Percentiles rank a stretch among this genome's conserved stretches.
These are phyloP conservation scores for Archips xylosteana DNA, from an alignment of 2,888 invertebrate genomes.

Conservation along the genomic window DNA sequence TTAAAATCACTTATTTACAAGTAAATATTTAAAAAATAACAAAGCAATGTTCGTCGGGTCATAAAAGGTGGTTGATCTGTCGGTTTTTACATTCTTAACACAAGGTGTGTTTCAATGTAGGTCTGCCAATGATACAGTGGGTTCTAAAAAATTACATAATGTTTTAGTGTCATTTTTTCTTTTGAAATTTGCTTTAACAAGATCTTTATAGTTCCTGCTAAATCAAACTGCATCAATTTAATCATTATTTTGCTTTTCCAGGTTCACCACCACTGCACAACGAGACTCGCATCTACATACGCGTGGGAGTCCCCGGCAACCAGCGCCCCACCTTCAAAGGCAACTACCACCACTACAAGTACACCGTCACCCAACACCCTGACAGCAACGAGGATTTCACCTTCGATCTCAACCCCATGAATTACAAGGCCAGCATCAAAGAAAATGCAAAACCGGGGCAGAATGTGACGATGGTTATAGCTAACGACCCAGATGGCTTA, in stretches of 20 bases:
- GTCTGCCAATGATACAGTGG: no score
- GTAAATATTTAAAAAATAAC: no score
- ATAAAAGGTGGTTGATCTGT: no score
- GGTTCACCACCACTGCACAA: conserved; percentile 88
- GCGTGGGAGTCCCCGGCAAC: conserved; percentile 93
- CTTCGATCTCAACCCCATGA: conserved; percentile 88
- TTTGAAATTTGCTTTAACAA: no score
- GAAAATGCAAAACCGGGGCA: conserved; percentile 90
- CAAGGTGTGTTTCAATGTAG: no score
- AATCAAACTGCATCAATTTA: neutral
- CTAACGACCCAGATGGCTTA: conserved; percentile 92
- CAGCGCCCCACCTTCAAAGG: conserved; percentile 92
- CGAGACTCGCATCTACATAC: conserved; percentile 87
- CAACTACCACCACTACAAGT: conserved; percentile 87
- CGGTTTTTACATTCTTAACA: no score
- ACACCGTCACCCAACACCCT: conserved; percentile 66
- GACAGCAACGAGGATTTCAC: conserved; percentile 72
- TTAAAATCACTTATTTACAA: no score
- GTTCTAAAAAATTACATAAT: no score
- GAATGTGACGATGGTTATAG: conserved; percentile 89
- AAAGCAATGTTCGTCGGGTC: no score
- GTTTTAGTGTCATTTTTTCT: no score
- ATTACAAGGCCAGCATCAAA: conserved; percentile 89
- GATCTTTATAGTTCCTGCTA: no score
- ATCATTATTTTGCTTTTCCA: conserved; percentile 53